Evolutionary conservation across 1,140 invertebrate genomes (phyloP).

Genomic region (Aphidius gifuensis): DNA sequence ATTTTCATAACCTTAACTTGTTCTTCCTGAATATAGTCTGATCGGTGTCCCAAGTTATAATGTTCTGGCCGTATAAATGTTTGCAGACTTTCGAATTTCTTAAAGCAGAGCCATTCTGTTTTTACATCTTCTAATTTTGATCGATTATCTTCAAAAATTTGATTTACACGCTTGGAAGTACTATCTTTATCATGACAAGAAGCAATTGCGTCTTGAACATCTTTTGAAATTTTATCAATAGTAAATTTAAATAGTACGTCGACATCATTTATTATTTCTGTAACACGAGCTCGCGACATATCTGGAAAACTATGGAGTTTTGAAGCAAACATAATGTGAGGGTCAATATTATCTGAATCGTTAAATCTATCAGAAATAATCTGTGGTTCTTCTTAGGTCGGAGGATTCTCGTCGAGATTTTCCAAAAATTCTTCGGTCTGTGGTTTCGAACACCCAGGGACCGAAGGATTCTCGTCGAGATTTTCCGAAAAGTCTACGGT

Average conservation of each 20-base stretch:
- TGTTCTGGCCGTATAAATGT: slow-evolving; percentile 21
- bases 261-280: slow-evolving; percentile 12
- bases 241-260: background rate
- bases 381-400: too few species aligned
- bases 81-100: background rate
- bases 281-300: background rate
- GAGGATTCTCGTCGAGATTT: too few species aligned
- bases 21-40: slow-evolving; percentile 16
- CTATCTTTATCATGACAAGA: too few species aligned
- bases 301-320: slow-evolving; percentile 4
- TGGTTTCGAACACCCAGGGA: too few species aligned
- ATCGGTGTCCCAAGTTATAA: slow-evolving; percentile 18
- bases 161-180: too few species aligned
- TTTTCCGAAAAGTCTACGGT: too few species aligned
- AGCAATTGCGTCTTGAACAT: background rate
- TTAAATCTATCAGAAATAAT: too few species aligned
- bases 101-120: too few species aligned
- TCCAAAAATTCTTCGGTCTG: too few species aligned
- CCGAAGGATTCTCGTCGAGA: too few species aligned
- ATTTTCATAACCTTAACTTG: background rate
- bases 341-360: too few species aligned
- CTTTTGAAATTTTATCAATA: slow-evolving; percentile 1
- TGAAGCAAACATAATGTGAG: slow-evolving; percentile 6
- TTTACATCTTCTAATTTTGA: too few species aligned
- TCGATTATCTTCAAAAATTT: background rate